phyloP scores from a whole-genome alignment of 2,888 invertebrate genomes.

The Fragum whitleyi region DNA sequence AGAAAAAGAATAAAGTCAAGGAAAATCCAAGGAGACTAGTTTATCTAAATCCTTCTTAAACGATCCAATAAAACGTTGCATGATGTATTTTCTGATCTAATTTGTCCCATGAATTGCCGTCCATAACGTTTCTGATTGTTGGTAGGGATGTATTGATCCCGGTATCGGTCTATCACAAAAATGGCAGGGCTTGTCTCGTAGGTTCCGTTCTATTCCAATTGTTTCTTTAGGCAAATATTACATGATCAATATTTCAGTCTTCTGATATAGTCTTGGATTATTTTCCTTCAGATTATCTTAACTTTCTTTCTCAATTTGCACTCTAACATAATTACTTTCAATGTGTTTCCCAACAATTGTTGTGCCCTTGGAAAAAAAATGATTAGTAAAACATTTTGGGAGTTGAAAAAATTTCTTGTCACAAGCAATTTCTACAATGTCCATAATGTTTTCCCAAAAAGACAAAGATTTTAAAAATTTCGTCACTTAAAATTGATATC shows the following conservation, averaged over 20 bases:
- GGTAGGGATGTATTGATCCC: constrained; percentile 12
- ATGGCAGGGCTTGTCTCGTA: constrained; percentile 5
- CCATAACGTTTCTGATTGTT: constrained; percentile 20
- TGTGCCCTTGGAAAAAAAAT: too few relatives aligned
- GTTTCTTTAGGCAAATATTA: constrained; percentile 4
- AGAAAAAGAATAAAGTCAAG: not conserved
- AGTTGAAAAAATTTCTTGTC: not conserved
- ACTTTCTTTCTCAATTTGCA: too few relatives aligned
- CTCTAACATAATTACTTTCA: too few relatives aligned
- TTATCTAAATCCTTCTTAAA: constrained; percentile 17
- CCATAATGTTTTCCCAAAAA: not conserved
- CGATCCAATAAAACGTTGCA: constrained; percentile 20
- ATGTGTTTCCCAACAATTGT: too few relatives aligned
- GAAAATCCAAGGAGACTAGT: not conserved
- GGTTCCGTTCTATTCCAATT: constrained; percentile 4
- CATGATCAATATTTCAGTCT: constrained; percentile 2
- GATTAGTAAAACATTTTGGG: too few relatives aligned
- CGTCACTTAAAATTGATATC: too few relatives aligned
- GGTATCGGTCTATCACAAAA: not conserved
- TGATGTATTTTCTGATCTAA: constrained; percentile 29
- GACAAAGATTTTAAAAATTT: too few relatives aligned
- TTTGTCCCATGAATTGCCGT: constrained; percentile 13
- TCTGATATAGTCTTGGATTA: constrained; percentile 1
- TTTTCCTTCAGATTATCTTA: not conserved
- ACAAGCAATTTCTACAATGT: not conserved